Base-by-base conservation (phyloP, 2,888 invertebrate species). In the Cristatella mucedo region DNA sequence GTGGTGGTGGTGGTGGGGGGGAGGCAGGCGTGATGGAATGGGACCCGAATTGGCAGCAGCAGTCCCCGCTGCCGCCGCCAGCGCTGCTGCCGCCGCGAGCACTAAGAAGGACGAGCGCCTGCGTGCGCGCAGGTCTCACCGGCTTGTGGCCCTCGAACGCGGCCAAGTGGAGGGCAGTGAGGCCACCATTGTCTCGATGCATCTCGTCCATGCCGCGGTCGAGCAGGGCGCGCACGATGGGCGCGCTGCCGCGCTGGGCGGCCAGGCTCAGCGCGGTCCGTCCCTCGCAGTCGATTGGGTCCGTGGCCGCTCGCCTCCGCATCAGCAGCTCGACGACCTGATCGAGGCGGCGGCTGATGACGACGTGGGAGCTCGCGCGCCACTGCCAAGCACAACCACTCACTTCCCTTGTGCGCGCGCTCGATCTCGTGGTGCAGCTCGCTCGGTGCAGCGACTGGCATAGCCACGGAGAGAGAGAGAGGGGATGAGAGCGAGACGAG, bases 111-210 rank as follows among this genome's bases (percentile, higher is more conserved):
- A 21, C 7, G 9, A 11, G 11, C 9, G 6, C 7, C 15, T 21
- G 7, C n/a, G 18, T 19, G 11, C 18, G 18, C 5, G 15, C n/a
- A n/a, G 6, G 6, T 44, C 80, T 78, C 1, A 85, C 83, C 57
- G 81, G 81, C 38, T 75, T 68, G 61, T 87, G 86, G 9, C 86
- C 82, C 71, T 93, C 87, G 61, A 89, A 91, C 11, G 91, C 84
- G 0, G 91, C 81, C 61, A 93, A 91, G 61, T 93, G 91, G 40
- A 95, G 65, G 0, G 95, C 89, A 1, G 93, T 91, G 93, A 91
- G 93, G 0, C 93, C 91, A 0, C 84, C 82, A 67, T 89, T 87
- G 61, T 93, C 93, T 9, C 70, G 52, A 49, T 72, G 72, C 55
- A 69, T 66, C 84, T 87, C 71, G 51, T 72, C 70, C 44, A 69